A percentile compares a stretch with the other conserved stretches of the same genome.
These are phyloP conservation scores for Lepidocyrtoides sp. DNA, from an alignment of 2,888 invertebrate species.

Conservation along the genomic window DNA sequence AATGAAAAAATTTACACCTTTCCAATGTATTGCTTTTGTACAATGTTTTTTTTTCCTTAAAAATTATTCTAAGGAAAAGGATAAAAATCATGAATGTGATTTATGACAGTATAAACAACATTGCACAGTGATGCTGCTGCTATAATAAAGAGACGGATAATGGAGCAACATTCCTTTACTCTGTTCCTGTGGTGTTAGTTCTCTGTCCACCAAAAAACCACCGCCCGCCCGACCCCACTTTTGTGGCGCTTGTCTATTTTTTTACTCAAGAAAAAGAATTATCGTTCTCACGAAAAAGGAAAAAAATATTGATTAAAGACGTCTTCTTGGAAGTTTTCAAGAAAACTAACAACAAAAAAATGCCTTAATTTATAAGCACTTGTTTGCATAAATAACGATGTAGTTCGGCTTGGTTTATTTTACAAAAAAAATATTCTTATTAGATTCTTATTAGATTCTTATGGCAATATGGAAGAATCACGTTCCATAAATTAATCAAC, in stretches of 20 bases:
- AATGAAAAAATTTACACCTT: background rate
- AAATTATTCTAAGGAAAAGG: no score
- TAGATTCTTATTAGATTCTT: background rate
- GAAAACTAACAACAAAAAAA: background rate
- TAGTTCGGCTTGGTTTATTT: background rate
- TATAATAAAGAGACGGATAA: no score
- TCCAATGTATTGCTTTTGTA: no score
- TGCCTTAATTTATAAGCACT: background rate
- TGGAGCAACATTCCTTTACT: no score
- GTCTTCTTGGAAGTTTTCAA: slow-evolving; percentile 39
- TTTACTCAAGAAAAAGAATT: background rate
- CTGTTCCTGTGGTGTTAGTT: no score
- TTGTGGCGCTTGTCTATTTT: background rate
- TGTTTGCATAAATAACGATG: background rate
- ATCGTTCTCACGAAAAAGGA: background rate
- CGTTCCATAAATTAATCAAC: slow-evolving; percentile 60
- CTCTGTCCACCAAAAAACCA: no score
- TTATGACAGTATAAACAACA: no score
- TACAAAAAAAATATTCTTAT: slow-evolving; percentile 2
- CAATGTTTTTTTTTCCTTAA: no score
- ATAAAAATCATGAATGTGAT: no score
- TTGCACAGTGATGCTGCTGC: no score
- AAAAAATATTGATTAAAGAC: slow-evolving; percentile 24
- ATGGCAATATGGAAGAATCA: slow-evolving; percentile 46
- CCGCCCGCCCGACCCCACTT: no score